Conservation (phyloP, 2,888 invertebrate species). For the Rhingia rostrata region DNA sequence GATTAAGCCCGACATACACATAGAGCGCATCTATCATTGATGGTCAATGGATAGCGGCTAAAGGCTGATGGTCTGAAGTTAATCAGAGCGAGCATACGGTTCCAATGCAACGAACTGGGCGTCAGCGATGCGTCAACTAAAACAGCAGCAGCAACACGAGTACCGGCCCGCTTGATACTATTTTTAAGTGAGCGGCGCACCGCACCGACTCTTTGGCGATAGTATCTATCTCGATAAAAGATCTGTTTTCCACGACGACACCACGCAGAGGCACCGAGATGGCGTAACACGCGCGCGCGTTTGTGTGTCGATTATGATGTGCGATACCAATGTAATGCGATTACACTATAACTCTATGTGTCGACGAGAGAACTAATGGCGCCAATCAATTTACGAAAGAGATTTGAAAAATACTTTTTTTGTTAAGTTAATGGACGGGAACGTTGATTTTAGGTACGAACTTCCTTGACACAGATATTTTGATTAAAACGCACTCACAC, state of each 20-base stretch:
- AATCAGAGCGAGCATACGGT: constrained; percentile 66
- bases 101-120: constrained; percentile 51
- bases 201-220: not conserved
- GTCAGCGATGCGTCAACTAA: constrained; percentile 67
- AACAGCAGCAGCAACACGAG: constrained; percentile 15
- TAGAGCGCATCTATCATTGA: constrained; percentile 48
- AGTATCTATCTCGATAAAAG: constrained; percentile 8
- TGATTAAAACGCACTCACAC: not conserved
- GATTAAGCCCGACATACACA: constrained; percentile 14
- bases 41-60: constrained; percentile 58
- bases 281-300: constrained; percentile 21
- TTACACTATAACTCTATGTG: constrained; percentile 1
- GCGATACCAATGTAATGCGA: constrained; percentile 14
- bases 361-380: constrained; percentile 45
- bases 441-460: constrained; percentile 39
- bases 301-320: constrained; percentile 34
- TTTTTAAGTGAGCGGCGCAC: constrained; percentile 27
- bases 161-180: constrained; percentile 20
- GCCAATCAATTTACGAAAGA: constrained; percentile 39
- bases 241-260: constrained; percentile 14
- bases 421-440: constrained; percentile 65
- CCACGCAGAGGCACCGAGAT: not conserved
- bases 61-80: constrained; percentile 26
- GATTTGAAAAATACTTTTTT: constrained; percentile 26
- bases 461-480: constrained; percentile 62